Evolutionary conservation across 2,797 vertebrate species (phyloP).

Genomic region (Mionectes olivaceus): DNA sequence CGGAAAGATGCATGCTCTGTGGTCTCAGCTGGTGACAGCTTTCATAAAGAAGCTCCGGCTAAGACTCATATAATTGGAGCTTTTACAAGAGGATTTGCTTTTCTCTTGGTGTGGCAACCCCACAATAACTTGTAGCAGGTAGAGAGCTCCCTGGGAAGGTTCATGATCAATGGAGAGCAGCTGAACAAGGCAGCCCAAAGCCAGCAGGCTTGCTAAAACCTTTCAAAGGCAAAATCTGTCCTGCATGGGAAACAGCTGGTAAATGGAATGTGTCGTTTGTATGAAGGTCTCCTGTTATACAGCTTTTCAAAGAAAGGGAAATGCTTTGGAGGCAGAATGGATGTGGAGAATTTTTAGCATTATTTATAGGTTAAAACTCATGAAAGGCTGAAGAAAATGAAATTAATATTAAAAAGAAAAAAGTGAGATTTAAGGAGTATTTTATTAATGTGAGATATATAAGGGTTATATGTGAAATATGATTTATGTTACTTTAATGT

Average conservation of each 20-base stretch:
- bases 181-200: slow-evolving; percentile 32
- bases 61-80: not conserved
- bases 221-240: slow-evolving; percentile 24
- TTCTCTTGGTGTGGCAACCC: not conserved
- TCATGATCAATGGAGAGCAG: slow-evolving; percentile 39
- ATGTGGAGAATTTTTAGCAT: not conserved
- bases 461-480: not conserved
- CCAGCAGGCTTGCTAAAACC: not conserved
- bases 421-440: not conserved
- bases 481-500: not conserved
- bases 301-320: slow-evolving; percentile 4
- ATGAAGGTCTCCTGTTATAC: not conserved
- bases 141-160: not conserved
- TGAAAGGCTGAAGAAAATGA: not conserved
- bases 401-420: not conserved
- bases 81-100: not conserved
- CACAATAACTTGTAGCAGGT: not conserved
- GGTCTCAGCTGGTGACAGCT: not conserved
- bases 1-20: not conserved
- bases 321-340: not conserved
- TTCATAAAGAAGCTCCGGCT: not conserved
- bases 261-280: not conserved
- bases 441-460: not conserved
- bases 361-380: not conserved
- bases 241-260: slow-evolving; percentile 37